Conservation (phyloP, 2,888 invertebrate genomes). For the Zootermopsis nevadensis region DNA sequence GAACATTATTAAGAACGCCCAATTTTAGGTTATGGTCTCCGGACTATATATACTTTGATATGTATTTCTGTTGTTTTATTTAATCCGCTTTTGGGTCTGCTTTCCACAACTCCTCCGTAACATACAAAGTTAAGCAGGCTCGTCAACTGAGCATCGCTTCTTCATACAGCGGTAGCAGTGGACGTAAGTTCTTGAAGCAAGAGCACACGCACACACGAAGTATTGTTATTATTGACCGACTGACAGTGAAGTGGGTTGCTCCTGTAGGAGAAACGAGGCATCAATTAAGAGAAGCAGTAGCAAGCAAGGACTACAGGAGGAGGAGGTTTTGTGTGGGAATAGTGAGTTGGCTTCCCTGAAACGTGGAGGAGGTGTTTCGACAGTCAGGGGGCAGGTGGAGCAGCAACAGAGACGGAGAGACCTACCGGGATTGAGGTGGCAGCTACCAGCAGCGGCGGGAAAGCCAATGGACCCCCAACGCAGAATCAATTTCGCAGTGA, state of each 20-base stretch:
- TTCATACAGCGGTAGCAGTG: not conserved
- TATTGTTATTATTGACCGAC: conserved; percentile 51
- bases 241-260: conserved; percentile 49
- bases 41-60: too few species aligned
- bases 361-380: conserved; percentile 25
- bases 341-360: conserved; percentile 22
- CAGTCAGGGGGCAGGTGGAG: conserved; percentile 37
- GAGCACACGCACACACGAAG: conserved; percentile 11
- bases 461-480: conserved; percentile 51
- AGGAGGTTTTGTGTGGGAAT: conserved; percentile 31
- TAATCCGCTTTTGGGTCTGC: too few species aligned
- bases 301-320: conserved; percentile 18
- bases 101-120: too few species aligned
- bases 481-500: conserved; percentile 51
- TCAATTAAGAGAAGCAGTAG: conserved; percentile 50
- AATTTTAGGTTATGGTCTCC: too few species aligned
- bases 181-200: not conserved
- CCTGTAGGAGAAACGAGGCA: conserved; percentile 44
- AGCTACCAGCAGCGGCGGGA: conserved; percentile 14
- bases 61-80: too few species aligned
- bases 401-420: conserved; percentile 16
- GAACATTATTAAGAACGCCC: too few species aligned
- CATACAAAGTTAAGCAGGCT: too few species aligned
- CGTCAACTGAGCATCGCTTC: not conserved
- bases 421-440: conserved; percentile 33